Conservation (phyloP, 2,888 invertebrate genomes). For the Galeruca laticollis region DNA sequence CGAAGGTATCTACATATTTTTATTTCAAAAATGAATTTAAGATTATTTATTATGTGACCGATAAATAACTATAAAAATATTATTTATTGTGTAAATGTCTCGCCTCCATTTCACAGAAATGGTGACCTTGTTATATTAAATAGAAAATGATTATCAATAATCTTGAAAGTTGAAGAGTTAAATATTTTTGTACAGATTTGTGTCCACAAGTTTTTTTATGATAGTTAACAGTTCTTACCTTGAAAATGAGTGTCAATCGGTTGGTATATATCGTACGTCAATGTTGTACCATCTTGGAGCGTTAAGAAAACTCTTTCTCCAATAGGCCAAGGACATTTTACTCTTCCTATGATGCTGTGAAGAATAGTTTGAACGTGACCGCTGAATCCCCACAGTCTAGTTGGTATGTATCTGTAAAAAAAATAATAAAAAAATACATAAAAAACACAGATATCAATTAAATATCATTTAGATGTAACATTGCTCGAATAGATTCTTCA, state of each 20-base stretch:
- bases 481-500: too few relatives aligned
- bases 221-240: slow-evolving; percentile 67
- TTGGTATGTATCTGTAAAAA: slow-evolving; percentile 84
- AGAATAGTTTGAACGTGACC: slow-evolving; percentile 95
- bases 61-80: too few relatives aligned
- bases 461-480: too few relatives aligned
- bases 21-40: too few relatives aligned
- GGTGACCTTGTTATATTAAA: background rate
- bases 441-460: too few relatives aligned
- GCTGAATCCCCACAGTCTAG: slow-evolving; percentile 94
- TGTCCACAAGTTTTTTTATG: too few relatives aligned
- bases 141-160: background rate
- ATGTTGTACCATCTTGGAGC: slow-evolving; percentile 86
- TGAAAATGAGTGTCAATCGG: slow-evolving; percentile 79
- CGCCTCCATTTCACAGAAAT: background rate
- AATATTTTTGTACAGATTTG: too few relatives aligned
- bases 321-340: slow-evolving; percentile 89
- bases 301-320: slow-evolving; percentile 84
- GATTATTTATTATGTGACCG: too few relatives aligned
- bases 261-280: slow-evolving; percentile 93
- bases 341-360: slow-evolving; percentile 89
- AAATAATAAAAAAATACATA: slow-evolving; percentile 29
- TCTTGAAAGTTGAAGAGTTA: too few relatives aligned
- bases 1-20: too few relatives aligned
- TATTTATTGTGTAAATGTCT: too few relatives aligned